These are phyloP conservation scores for Bruchidius siliquastri DNA, from an alignment of 2,888 invertebrate species.

Conservation along the genomic window DNA sequence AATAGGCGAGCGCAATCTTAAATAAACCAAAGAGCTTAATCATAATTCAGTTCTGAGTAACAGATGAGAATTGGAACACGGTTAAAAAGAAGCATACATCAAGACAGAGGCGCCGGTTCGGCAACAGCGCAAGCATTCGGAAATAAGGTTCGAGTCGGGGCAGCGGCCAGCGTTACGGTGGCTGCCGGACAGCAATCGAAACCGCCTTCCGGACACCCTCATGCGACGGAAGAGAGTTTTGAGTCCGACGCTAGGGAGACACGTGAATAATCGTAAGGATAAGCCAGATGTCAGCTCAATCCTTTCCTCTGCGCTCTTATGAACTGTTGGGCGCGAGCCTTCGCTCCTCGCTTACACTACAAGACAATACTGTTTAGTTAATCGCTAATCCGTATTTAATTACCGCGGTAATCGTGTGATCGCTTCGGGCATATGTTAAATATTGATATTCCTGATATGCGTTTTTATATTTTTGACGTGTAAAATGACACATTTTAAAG, in stretches of 20 bases:
- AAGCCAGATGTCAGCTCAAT: not conserved
- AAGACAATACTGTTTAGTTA: not conserved
- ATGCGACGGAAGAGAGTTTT: not conserved
- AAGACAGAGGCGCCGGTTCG: not conserved
- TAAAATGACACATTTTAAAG: no score
- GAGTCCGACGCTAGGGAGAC: no score
- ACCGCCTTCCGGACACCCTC: not conserved
- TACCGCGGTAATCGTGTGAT: not conserved
- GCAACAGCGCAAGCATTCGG: not conserved
- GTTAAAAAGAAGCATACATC: no score
- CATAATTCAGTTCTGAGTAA: no score
- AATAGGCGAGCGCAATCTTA: no score
- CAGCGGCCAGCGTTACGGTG: not conserved
- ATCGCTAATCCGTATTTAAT: not conserved
- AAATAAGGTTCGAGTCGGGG: not conserved
- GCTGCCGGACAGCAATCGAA: not conserved
- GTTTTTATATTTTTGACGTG: no score
- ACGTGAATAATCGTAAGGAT: no score
- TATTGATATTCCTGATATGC: no score
- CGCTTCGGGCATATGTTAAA: no score
- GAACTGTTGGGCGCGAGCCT: not conserved
- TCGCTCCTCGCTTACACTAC: not conserved
- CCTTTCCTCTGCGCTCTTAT: not conserved
- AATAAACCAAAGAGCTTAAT: no score
- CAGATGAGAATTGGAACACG: no score